A percentile compares a stretch with the other conserved stretches of the same genome.
Conservation (phyloP, 2,888 invertebrate species). For the Dryadula phaetusa region DNA sequence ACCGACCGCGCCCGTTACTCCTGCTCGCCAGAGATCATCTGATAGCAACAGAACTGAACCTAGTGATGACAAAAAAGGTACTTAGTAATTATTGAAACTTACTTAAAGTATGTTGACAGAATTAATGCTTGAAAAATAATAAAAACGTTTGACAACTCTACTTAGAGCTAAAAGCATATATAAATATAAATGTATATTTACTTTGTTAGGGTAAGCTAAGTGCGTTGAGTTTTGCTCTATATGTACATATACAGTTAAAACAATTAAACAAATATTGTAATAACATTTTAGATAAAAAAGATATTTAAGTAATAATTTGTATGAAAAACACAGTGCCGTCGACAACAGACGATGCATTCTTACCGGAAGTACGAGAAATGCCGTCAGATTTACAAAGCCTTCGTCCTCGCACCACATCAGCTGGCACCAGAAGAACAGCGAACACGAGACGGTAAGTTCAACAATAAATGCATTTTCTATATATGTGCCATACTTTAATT, state of each 20-base stretch:
- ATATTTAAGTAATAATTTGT: background rate
- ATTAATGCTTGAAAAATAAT: no score
- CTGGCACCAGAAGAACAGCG: constrained; percentile 76
- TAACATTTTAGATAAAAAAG: no score
- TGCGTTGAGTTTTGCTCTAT: no score
- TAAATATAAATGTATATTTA: no score
- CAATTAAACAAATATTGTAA: no score
- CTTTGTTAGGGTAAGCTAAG: no score
- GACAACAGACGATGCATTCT: constrained; percentile 74
- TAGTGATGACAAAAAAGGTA: constrained; percentile 79
- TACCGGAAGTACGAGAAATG: constrained; percentile 71
- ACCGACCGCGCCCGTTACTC: constrained; percentile 63
- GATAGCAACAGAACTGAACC: constrained; percentile 83
- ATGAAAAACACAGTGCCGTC: constrained; percentile 60
- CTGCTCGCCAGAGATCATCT: constrained; percentile 80
- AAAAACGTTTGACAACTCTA: no score
- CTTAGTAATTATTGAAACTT: background rate
- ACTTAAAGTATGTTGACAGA: no score
- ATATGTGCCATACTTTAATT: constrained; percentile 15
- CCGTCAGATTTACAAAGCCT: constrained; percentile 65
- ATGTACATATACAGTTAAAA: no score
- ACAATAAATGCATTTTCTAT: background rate
- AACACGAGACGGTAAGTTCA: constrained; percentile 72
- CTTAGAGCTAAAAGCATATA: no score
- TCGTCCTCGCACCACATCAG: constrained; percentile 73